phyloP scores from a whole-genome alignment of 1,140 invertebrate species.

The Brachionus koreanus region DNA sequence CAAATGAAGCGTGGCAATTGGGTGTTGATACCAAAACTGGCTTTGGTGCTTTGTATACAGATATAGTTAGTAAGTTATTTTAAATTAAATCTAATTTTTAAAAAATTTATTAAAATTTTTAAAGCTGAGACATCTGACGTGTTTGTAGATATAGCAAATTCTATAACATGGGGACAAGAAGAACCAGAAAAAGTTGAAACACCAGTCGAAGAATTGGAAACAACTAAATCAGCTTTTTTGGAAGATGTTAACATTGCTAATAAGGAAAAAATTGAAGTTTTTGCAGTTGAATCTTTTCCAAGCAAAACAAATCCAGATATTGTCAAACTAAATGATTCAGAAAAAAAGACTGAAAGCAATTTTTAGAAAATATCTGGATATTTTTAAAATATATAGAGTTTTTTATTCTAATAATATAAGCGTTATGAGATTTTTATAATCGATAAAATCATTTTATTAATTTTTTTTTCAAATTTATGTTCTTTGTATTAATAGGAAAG shows the following conservation, averaged over 20 bases:
- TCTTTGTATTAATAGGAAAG: no score
- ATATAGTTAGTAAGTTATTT: constrained; percentile 6
- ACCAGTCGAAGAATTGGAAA: not conserved
- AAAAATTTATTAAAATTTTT: not conserved
- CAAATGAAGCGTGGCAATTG: constrained; percentile 5
- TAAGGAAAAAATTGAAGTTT: constrained; percentile 15
- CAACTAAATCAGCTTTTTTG: not conserved
- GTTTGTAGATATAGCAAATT: not conserved
- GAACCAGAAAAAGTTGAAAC: not conserved
- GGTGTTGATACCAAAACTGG: not conserved
- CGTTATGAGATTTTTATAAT: not conserved
- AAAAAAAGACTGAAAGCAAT: not conserved
- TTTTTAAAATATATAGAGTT: no score
- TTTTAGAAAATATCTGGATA: not conserved
- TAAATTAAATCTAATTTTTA: not conserved
- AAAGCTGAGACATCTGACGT: constrained; percentile 8
- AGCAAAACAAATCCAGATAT: not conserved
- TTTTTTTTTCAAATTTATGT: not conserved
- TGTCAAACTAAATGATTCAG: not conserved
- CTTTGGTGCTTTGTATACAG: not conserved
- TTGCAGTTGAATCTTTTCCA: constrained; percentile 26
- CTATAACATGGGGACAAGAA: not conserved
- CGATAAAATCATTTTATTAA: not conserved
- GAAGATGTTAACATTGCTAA: not conserved
- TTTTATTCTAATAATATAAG: not conserved